Conservation (phyloP, 2,113 vertebrate species). For the Rafetus swinhoei region DNA sequence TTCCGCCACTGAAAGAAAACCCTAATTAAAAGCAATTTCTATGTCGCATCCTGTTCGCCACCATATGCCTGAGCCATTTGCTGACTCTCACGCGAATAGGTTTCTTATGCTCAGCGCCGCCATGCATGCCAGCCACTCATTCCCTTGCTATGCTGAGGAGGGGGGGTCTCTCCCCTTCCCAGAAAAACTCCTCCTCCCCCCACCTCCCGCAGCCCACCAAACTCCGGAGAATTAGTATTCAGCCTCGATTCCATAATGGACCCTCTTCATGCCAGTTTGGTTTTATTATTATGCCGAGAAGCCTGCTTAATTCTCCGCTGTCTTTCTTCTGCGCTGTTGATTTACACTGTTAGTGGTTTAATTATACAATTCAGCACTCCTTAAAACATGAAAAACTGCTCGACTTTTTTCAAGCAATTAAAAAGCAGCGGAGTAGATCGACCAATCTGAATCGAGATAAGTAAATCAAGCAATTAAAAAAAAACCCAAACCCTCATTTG, state of each 20-base stretch:
- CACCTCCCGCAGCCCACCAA: background rate
- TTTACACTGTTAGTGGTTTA: slow-evolving; percentile 90
- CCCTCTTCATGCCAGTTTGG: slow-evolving; percentile 59
- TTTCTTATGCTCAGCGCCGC: background rate
- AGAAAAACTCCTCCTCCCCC: background rate
- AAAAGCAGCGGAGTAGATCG: slow-evolving; percentile 86
- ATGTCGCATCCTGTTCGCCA: background rate
- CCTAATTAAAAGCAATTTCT: slow-evolving; percentile 18
- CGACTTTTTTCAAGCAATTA: slow-evolving; percentile 88
- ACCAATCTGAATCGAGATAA: slow-evolving; percentile 76
- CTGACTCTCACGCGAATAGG: background rate
- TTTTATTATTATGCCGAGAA: slow-evolving; percentile 79
- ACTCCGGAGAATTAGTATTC: background rate
- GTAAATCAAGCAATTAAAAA: slow-evolving; percentile 86
- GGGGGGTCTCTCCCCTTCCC: background rate
- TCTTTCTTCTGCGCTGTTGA: slow-evolving; percentile 86
- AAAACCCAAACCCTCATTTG: slow-evolving; percentile 12
- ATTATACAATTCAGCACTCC: slow-evolving; percentile 94
- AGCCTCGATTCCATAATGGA: background rate
- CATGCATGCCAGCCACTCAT: background rate
- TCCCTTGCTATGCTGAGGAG: background rate
- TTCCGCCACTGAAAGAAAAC: background rate
- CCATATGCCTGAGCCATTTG: background rate
- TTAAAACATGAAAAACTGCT: slow-evolving; percentile 91
- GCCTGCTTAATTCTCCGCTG: slow-evolving; percentile 85